phyloP scores from a whole-genome alignment of 2,888 invertebrate genomes.

The Silvanus unidentatus region DNA sequence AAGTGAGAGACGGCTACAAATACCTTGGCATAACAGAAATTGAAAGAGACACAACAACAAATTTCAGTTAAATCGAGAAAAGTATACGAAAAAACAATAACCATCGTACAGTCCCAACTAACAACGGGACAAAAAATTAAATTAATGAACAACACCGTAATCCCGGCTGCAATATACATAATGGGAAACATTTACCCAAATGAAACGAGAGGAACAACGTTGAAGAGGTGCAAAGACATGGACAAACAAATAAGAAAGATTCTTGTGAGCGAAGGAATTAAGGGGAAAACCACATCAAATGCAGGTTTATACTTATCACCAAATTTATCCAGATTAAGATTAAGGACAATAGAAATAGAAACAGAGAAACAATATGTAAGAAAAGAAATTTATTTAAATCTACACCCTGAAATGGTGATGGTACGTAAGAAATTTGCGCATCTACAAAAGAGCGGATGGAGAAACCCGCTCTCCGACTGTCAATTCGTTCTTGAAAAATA shows the following conservation, averaged over 20 bases:
- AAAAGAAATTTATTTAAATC: neutral
- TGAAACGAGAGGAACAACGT: slow-evolving; percentile 10
- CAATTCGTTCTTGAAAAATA: neutral
- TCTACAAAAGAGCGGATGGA: slow-evolving; percentile 2
- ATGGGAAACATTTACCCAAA: slow-evolving; percentile 6
- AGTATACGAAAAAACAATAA: neutral
- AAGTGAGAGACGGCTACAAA: slow-evolving; percentile 11
- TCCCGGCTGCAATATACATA: slow-evolving; percentile 4
- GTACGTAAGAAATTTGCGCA: neutral
- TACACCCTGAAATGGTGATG: neutral
- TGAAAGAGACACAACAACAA: slow-evolving; percentile 9
- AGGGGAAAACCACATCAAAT: neutral
- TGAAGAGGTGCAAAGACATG: slow-evolving; percentile 13
- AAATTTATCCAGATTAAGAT: neutral
- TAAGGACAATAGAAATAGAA: neutral
- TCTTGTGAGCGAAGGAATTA: neutral
- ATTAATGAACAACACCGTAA: slow-evolving; percentile 8
- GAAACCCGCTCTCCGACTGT: neutral
- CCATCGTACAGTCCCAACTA: neutral
- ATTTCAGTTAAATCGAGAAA: slow-evolving; percentile 6
- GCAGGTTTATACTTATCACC: neutral
- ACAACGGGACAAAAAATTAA: slow-evolving; percentile 9
- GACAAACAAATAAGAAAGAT: slow-evolving; percentile 15
- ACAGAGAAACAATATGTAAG: neutral
- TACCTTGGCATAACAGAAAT: slow-evolving; percentile 12